phyloP scores from a whole-genome alignment of 2,113 vertebrate species.

The Poeciliopsis turrubarensis region DNA sequence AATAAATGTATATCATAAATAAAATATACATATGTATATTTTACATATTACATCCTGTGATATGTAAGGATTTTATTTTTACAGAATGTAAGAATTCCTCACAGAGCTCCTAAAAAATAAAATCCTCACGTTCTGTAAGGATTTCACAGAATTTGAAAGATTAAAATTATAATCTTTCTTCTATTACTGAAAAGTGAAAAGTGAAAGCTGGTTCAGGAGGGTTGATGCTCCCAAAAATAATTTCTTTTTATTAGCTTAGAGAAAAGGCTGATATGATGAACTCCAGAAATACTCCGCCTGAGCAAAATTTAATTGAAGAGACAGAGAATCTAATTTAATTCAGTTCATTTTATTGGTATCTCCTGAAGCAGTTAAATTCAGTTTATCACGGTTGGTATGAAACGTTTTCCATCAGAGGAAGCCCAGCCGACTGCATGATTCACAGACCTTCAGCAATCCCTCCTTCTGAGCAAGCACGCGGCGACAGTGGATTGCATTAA shows the following conservation, averaged over 20 bases:
- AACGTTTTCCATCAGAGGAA: too few species aligned
- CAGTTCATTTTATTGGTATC: background rate
- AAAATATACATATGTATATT: background rate
- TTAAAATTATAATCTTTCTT: background rate
- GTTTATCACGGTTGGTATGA: background rate
- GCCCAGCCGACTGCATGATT: background rate
- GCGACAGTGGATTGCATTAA: background rate
- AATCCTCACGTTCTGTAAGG: background rate
- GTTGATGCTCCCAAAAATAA: background rate
- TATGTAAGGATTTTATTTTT: too few species aligned
- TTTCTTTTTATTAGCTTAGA: background rate
- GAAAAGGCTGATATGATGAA: too few species aligned
- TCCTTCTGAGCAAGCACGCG: background rate
- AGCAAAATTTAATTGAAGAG: background rate
- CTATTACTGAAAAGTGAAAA: background rate
- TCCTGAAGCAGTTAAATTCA: background rate
- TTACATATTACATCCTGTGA: too few species aligned
- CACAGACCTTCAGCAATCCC: background rate
- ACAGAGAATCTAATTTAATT: background rate
- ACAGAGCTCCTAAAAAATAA: too few species aligned
- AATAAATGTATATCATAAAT: background rate
- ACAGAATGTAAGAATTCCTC: too few species aligned
- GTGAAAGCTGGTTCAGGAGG: background rate
- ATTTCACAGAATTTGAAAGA: background rate
- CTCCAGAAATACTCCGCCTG: background rate